These are phyloP conservation scores for Deroptyus accipitrinus DNA, from an alignment of 2,113 vertebrate species.

Conservation along the genomic window DNA sequence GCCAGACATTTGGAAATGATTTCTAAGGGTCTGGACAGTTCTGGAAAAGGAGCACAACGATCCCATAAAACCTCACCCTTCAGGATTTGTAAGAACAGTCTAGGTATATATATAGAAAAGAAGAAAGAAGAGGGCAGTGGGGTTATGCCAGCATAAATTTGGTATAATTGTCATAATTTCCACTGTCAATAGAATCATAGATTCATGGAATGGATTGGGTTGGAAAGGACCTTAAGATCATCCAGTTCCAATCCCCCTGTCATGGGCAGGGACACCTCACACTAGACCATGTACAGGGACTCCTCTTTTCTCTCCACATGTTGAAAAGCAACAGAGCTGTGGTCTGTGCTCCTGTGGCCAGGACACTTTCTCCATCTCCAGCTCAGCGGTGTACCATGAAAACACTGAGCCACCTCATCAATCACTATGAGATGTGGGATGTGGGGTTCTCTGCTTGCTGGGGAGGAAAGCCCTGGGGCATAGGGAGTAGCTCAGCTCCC, in stretches of 20 bases:
- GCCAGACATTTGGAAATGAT: neutral
- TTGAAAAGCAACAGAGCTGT: neutral
- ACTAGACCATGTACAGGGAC: neutral
- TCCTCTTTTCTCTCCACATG: neutral
- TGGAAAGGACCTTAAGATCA: neutral
- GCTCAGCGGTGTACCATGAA: neutral
- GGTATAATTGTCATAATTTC: neutral
- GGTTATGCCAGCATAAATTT: neutral
- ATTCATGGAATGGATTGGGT: neutral
- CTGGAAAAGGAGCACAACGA: neutral
- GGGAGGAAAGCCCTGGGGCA: neutral
- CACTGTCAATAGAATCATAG: neutral
- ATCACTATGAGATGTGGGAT: neutral
- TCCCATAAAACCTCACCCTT: neutral
- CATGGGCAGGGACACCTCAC: neutral
- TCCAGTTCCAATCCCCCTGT: neutral
- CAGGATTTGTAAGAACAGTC: neutral
- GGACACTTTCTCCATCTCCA: neutral
- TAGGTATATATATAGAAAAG: neutral
- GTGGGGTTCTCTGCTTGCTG: rapidly evolving
- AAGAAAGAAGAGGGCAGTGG: neutral
- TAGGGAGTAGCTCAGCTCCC: neutral
- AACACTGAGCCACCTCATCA: neutral
- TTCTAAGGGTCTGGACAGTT: neutral
- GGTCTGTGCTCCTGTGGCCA: neutral